A percentile compares a stretch with the other conserved stretches of the same genome.
These are phyloP conservation scores for Eristalinus aeneus DNA, from an alignment of 2,888 invertebrate species.

Conservation along the genomic window DNA sequence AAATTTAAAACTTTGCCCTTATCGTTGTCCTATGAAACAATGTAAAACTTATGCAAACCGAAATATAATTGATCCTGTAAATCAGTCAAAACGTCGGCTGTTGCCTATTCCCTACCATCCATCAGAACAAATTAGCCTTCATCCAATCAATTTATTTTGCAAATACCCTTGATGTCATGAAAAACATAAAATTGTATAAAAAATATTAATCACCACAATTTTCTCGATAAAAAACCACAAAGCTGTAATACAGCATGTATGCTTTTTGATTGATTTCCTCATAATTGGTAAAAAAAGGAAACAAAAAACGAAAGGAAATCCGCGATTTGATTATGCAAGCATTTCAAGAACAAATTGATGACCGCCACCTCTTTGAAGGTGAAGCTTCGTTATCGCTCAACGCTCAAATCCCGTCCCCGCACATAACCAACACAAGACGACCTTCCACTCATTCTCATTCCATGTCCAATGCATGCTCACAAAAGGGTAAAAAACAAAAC, in stretches of 20 bases:
- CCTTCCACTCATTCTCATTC: not conserved
- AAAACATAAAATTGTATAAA: not conserved
- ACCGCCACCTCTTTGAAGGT: not conserved
- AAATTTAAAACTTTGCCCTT: too few relatives aligned
- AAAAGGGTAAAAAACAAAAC: not conserved
- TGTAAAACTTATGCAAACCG: too few relatives aligned
- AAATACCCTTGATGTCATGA: not conserved
- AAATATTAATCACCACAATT: slow-evolving; percentile 21
- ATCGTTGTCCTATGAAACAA: too few relatives aligned
- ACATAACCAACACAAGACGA: slow-evolving; percentile 27
- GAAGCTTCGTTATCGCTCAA: slow-evolving; percentile 22
- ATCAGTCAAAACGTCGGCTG: too few relatives aligned
- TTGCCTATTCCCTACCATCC: too few relatives aligned
- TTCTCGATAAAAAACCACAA: slow-evolving; percentile 32
- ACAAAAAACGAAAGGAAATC: not conserved
- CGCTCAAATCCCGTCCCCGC: slow-evolving; percentile 1
- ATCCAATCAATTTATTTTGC: too few relatives aligned
- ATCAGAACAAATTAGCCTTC: too few relatives aligned
- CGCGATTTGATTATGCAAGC: not conserved
- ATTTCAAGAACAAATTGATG: not conserved
- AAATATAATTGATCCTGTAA: too few relatives aligned
- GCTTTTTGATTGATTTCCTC: slow-evolving; percentile 40
- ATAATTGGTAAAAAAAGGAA: not conserved
- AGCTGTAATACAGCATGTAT: slow-evolving; percentile 17
- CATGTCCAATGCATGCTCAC: not conserved